phyloP scores from a whole-genome alignment of 2,797 vertebrate species.

The Diplodus sargus region DNA sequence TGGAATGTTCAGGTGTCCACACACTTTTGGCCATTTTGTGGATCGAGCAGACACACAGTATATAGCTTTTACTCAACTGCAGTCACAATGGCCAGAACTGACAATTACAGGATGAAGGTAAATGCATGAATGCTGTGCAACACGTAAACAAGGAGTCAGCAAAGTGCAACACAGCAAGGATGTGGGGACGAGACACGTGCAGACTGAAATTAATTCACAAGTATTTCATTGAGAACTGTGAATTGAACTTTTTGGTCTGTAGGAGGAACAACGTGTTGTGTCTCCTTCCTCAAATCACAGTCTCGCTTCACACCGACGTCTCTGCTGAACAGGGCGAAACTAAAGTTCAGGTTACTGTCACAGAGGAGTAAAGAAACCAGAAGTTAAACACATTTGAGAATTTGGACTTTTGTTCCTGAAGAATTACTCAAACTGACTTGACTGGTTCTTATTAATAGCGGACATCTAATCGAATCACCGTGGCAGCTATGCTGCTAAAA shows the following conservation, averaged over 20 bases:
- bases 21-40: background rate
- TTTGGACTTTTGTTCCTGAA: no score
- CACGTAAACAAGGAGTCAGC: background rate
- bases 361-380: no score
- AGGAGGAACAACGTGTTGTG: background rate
- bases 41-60: background rate
- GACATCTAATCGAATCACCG: no score
- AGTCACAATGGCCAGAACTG: background rate
- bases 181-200: background rate
- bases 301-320: no score
- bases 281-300: no score
- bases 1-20: conserved; percentile 7
- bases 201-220: background rate
- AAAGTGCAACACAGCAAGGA: background rate
- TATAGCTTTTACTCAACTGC: background rate
- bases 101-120: background rate
- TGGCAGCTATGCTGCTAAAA: background rate
- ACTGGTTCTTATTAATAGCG: no score
- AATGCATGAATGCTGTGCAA: background rate
- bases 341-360: no score
- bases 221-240: background rate
- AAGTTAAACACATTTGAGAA: no score
- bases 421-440: no score
- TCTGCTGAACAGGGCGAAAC: no score
- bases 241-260: background rate